Conservation (phyloP, 2,797 vertebrate species). For the Anabacerthia variegaticeps region DNA sequence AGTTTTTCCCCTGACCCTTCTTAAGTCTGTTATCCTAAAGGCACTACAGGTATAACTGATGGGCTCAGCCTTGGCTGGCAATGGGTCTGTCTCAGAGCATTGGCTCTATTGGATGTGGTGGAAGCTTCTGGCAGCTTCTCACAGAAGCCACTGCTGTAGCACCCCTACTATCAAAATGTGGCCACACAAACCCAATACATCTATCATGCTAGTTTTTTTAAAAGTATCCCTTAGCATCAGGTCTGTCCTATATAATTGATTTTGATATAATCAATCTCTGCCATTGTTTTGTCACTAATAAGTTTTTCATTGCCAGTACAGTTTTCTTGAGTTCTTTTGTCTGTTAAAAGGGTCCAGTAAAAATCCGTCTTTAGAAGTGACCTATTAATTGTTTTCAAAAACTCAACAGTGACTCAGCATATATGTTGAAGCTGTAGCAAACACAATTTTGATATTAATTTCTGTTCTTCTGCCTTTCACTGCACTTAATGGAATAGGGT, state of each 20-base stretch:
- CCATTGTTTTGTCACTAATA: background rate
- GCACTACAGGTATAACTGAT: background rate
- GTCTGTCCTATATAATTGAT: background rate
- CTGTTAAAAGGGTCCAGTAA: background rate
- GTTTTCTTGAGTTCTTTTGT: background rate
- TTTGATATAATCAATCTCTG: background rate
- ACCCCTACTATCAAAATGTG: background rate
- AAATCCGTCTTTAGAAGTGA: background rate
- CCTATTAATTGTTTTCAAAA: background rate
- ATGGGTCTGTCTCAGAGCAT: background rate
- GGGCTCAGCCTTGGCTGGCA: background rate
- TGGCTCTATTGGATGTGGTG: background rate
- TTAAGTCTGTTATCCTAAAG: background rate
- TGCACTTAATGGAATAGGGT: background rate
- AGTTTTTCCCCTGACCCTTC: background rate
- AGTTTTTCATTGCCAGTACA: background rate
- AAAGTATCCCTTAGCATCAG: background rate
- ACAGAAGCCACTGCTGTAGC: background rate
- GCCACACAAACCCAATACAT: background rate
- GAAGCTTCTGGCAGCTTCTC: background rate
- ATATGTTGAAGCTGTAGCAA: background rate
- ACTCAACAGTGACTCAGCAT: background rate
- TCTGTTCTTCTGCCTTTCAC: background rate
- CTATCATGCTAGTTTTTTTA: background rate
- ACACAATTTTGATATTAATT: background rate